Percentiles rank a stretch among this genome's conserved stretches.
Evolutionary conservation across 2,888 invertebrate species (phyloP).

Genomic region (Hydriomena furcata): DNA sequence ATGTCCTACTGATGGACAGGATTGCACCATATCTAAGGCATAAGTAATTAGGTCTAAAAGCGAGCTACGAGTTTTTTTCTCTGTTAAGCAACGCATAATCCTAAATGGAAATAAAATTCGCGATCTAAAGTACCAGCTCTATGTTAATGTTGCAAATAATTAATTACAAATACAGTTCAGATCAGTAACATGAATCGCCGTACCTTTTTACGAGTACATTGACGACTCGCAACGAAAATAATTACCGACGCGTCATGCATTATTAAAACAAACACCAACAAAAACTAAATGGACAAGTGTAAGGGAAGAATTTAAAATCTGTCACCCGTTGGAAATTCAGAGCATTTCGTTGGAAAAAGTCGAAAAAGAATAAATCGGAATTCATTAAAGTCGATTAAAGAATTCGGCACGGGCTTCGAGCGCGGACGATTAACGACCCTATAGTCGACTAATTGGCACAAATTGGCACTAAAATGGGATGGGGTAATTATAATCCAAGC

Average conservation of each 20-base stretch:
- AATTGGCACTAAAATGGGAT: slow-evolving; percentile 60
- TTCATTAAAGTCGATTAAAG: slow-evolving; percentile 73
- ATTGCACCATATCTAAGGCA: slow-evolving; percentile 20
- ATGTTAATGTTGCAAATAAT: slow-evolving; percentile 37
- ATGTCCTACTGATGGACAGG: slow-evolving; percentile 54
- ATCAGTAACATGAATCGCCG: slow-evolving; percentile 57
- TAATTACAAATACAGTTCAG: slow-evolving; percentile 42
- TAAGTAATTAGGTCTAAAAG: slow-evolving; percentile 54
- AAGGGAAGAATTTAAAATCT: slow-evolving; percentile 81
- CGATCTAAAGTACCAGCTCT: slow-evolving; percentile 31
- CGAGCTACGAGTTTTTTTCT: slow-evolving; percentile 16
- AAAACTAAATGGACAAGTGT: slow-evolving; percentile 73
- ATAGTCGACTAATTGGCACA: slow-evolving; percentile 59
- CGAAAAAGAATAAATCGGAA: slow-evolving; percentile 64
- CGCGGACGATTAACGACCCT: slow-evolving; percentile 53
- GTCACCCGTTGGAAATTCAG: slow-evolving; percentile 78
- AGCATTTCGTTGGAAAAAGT: slow-evolving; percentile 69
- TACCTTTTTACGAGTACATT: slow-evolving; percentile 54
- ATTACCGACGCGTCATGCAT: slow-evolving; percentile 76
- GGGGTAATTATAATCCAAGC: slow-evolving; percentile 53
- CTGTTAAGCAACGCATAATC: slow-evolving; percentile 17
- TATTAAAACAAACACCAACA: slow-evolving; percentile 70
- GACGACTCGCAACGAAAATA: slow-evolving; percentile 67
- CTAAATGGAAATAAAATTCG: slow-evolving; percentile 45
- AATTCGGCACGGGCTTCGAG: slow-evolving; percentile 56